Conservation (phyloP, 2,113 vertebrate species). For the Ifrita kowaldi region DNA sequence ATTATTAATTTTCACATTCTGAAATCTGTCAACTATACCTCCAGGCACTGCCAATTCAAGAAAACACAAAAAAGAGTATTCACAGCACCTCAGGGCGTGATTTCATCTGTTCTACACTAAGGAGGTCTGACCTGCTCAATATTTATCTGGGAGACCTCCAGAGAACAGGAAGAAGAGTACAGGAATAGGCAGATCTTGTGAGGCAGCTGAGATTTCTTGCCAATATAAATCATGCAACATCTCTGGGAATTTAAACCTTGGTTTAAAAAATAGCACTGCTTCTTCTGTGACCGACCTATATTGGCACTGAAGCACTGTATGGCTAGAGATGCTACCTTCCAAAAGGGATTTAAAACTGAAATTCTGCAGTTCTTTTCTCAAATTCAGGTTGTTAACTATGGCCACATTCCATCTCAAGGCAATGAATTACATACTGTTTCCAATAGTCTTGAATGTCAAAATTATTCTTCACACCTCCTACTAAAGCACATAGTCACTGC, state of each 20-base stretch:
- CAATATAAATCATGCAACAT: not conserved
- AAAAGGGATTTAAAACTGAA: constrained; percentile 5
- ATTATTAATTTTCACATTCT: constrained; percentile 41
- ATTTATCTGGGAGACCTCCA: not conserved
- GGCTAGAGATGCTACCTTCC: not conserved
- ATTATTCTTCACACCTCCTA: constrained; percentile 64
- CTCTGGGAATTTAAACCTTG: constrained; percentile 10
- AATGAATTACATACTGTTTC: constrained; percentile 61
- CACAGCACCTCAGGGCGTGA: not conserved
- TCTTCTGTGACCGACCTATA: not conserved
- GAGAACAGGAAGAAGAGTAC: constrained; percentile 2
- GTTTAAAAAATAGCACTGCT: not conserved
- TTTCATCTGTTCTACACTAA: constrained; percentile 1
- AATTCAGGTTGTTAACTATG: constrained; percentile 42
- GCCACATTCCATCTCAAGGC: constrained; percentile 46
- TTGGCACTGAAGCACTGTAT: not conserved
- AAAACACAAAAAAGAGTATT: constrained; percentile 34
- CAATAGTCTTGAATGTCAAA: constrained; percentile 59
- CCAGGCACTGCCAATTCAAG: constrained; percentile 6
- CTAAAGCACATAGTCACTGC: constrained; percentile 50
- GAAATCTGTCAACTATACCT: constrained; percentile 32
- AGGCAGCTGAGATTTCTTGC: not conserved
- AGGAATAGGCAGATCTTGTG: not conserved
- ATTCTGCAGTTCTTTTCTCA: constrained; percentile 8
- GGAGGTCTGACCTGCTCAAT: constrained; percentile 8